Conservation (phyloP, 1,140 invertebrate species). For the Bombus vancouverensis region DNA sequence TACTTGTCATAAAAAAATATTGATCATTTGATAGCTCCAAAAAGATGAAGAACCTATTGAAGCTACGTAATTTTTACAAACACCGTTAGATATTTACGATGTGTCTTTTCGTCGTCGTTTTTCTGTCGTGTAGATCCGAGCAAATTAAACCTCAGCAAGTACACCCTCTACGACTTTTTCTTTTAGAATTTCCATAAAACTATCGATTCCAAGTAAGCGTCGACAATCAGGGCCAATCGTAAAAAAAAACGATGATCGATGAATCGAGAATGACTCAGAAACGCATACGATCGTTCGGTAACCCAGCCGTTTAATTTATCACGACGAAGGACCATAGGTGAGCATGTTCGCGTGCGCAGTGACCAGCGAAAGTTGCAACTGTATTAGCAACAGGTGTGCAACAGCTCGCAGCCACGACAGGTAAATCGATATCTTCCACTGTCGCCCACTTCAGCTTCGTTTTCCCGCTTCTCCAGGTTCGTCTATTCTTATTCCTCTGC, state of each 20-base stretch:
- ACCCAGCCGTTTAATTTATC: slow-evolving; percentile 27
- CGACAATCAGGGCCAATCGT: neutral
- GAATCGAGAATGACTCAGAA: neutral
- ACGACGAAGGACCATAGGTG: neutral
- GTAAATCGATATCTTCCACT: slow-evolving; percentile 41
- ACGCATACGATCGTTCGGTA: neutral
- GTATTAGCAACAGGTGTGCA: slow-evolving; percentile 61
- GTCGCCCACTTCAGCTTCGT: neutral
- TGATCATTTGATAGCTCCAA: no score
- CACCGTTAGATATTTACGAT: no score
- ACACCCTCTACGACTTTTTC: no score
- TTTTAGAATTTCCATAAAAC: no score
- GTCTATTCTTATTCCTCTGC: neutral
- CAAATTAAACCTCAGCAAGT: no score
- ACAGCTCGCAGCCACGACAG: neutral
- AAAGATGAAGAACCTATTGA: no score
- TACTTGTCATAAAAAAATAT: no score
- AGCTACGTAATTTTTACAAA: no score
- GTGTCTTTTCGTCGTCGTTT: no score
- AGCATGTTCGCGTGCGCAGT: neutral
- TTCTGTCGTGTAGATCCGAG: no score
- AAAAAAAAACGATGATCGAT: neutral
- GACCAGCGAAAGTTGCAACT: slow-evolving; percentile 39
- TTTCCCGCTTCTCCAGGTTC: neutral
- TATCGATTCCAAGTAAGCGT: no score